Evolutionary conservation across 2,888 invertebrate species (phyloP), one percentile per base, ranked within the genome.

Genomic region (Cheiracanthium punctorium): DNA sequence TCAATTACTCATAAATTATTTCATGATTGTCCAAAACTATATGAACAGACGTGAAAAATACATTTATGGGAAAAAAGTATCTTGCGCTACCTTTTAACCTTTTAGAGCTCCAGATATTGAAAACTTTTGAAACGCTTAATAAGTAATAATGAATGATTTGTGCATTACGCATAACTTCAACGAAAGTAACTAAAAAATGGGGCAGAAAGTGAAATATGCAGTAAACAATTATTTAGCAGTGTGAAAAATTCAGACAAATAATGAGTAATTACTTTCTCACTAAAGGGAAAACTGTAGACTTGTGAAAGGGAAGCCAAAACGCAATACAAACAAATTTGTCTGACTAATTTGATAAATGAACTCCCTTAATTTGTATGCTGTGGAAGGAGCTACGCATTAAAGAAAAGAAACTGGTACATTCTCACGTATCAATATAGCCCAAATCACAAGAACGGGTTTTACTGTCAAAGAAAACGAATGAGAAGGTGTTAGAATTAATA

Each of bases 341-440:
- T 73, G 79, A 72, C 72, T 69, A 69, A 79, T 72, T 79, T 84
- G 84, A 84, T 84, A 73, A 84, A 84, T 79, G 84, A 67, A 71
- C 65, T 33, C 29, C 28, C 52, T 67, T 76, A 84, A 79, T 84
- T 84, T 84, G 77, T 77, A 72, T 65, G 48, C 12, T 52, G 4
- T 67, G 17, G 14, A 67, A n/a, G 17, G 65, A 30, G 10, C 2
- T 65, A 30, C 14, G 29, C 30, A n/a, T 67, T 17, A 30, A 67
- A 30, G 30, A 29, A 67, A 67, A 30, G 65, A 32, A 32, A 67
- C 17, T 29, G 14, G 29, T 32, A 8, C 17, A 29, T 29, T n/a
- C 30, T 24, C 17, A n/a, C 65, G 12, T 32, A 67, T 67, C 65
- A 67, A 14, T 30, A 67, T 24, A n/a, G 7, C 12, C 8, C 7